Percentiles rank a stretch among this genome's conserved stretches.
Evolutionary conservation across 2,797 vertebrate genomes (phyloP).

Genomic region (Mus caroli): DNA sequence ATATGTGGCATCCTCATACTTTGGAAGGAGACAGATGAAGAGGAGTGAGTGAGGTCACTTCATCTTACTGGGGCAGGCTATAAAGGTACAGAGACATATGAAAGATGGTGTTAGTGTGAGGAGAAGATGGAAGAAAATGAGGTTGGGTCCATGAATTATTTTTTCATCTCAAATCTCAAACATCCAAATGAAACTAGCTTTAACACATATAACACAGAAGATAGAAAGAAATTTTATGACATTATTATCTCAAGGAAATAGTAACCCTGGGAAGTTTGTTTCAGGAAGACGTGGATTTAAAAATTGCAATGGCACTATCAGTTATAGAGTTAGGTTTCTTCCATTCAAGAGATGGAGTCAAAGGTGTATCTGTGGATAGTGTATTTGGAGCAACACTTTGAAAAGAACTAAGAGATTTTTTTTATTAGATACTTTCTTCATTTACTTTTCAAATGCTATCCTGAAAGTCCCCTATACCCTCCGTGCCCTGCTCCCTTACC

Average conservation of each 20-base stretch:
- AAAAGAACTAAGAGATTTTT: not conserved
- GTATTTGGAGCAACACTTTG: not conserved
- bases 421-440: no score
- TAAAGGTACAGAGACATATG: not conserved
- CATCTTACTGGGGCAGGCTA: not conserved
- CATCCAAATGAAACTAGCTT: not conserved
- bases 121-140: not conserved
- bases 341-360: not conserved
- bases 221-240: not conserved
- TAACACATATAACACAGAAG: not conserved
- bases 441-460: no score
- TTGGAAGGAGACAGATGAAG: not conserved
- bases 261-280: not conserved
- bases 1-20: not conserved
- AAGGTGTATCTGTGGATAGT: not conserved
- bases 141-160: not conserved
- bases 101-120: not conserved
- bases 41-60: not conserved
- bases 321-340: not conserved
- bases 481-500: no score
- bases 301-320: not conserved
- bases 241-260: slow-evolving; percentile 29
- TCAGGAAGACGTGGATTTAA: not conserved
- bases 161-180: slow-evolving; percentile 14
- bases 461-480: no score